Evolutionary conservation across 2,888 invertebrate species (phyloP).

Genomic region (Hemistola chrysoprasaria): DNA sequence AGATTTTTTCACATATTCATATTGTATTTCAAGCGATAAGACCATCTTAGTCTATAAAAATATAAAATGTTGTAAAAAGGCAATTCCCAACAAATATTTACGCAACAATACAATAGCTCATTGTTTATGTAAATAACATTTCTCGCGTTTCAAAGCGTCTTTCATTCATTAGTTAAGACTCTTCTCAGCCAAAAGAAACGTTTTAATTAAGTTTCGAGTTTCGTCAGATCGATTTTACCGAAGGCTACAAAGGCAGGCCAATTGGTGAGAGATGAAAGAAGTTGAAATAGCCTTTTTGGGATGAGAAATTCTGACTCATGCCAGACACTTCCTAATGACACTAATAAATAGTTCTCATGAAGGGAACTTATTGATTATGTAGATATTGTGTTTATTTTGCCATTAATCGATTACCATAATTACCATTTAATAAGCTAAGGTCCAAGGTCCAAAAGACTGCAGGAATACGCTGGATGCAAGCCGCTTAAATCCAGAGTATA

Average conservation of each 20-base stretch:
- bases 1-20: too few relatives aligned
- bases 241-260: conserved; percentile 7
- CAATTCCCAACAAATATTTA: conserved; percentile 6
- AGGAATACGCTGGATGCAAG: too few relatives aligned
- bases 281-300: conserved; percentile 1
- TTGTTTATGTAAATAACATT: conserved; percentile 23
- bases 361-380: too few relatives aligned
- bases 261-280: conserved; percentile 5
- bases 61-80: not conserved
- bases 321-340: too few relatives aligned
- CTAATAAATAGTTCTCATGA: too few relatives aligned
- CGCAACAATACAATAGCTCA: conserved; percentile 5
- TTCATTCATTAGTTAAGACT: conserved; percentile 24
- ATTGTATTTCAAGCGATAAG: too few relatives aligned
- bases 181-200: conserved; percentile 25
- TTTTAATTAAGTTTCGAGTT: conserved; percentile 32
- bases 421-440: too few relatives aligned
- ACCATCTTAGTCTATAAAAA: too few relatives aligned
- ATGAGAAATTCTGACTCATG: conserved; percentile 3
- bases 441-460: too few relatives aligned
- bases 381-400: too few relatives aligned
- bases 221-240: conserved; percentile 21
- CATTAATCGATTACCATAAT: too few relatives aligned
- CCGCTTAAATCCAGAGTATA: too few relatives aligned
- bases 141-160: conserved; percentile 23